A percentile compares a stretch with the other conserved stretches of the same genome.
Evolutionary conservation across 2,113 vertebrate species (phyloP).

Genomic region (Tichodroma muraria): DNA sequence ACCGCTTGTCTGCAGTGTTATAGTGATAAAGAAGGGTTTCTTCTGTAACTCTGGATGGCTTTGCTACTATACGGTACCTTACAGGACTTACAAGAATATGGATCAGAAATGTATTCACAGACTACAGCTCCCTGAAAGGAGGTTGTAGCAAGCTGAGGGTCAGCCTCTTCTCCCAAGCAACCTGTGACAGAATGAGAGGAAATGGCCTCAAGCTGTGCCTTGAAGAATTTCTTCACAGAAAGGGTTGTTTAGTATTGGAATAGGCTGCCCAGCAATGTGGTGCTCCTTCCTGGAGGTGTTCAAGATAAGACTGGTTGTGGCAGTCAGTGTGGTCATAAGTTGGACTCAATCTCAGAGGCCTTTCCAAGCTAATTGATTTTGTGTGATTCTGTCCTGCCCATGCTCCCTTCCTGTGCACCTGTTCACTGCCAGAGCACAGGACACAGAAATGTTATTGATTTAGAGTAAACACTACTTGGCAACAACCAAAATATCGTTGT

Average conservation of each 20-base stretch:
- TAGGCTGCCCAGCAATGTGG: not conserved
- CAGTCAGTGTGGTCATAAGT: not conserved
- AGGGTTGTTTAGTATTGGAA: not conserved
- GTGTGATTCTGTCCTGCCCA: not conserved
- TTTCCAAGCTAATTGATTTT: not conserved
- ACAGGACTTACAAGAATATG: not conserved
- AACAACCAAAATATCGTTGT: not conserved
- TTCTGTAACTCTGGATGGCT: not conserved
- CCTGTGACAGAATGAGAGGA: not conserved
- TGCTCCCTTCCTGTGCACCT: not conserved
- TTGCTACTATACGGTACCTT: not conserved
- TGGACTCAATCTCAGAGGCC: not conserved
- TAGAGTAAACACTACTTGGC: not conserved
- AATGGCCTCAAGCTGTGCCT: not conserved
- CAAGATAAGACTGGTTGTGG: not conserved
- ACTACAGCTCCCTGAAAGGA: not conserved
- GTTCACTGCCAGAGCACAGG: not conserved
- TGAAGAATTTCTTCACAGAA: not conserved
- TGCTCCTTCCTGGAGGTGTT: not conserved
- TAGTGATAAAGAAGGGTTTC: not conserved
- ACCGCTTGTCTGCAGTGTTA: not conserved
- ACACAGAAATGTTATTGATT: not conserved
- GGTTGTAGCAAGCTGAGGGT: not conserved
- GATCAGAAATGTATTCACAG: not conserved
- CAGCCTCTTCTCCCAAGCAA: not conserved